These are phyloP conservation scores for Drosophila parthenogenetica DNA, from an alignment of 2,888 invertebrate genomes.

Conservation along the genomic window DNA sequence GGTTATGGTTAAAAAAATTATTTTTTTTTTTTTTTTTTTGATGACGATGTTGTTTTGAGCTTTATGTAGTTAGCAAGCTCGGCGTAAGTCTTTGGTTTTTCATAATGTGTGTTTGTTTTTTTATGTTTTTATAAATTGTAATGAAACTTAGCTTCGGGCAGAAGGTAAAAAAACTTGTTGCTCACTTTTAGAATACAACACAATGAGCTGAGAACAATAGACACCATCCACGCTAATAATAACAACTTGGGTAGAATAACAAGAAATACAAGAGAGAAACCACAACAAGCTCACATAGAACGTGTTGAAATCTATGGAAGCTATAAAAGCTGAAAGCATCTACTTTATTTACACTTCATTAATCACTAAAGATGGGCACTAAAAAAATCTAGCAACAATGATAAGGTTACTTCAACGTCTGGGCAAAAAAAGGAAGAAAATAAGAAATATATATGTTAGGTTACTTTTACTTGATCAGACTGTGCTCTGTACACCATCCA, in stretches of 20 bases:
- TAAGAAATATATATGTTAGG: slow-evolving; percentile 52
- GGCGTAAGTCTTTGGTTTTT: slow-evolving; percentile 74
- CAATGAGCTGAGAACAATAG: slow-evolving; percentile 28
- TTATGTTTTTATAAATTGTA: slow-evolving; percentile 53
- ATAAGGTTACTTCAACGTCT: slow-evolving; percentile 41
- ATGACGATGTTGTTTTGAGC: slow-evolving; percentile 12
- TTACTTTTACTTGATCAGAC: slow-evolving; percentile 70
- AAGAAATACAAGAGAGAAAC: slow-evolving; percentile 20
- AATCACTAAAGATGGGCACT: slow-evolving; percentile 70
- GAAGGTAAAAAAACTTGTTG: slow-evolving; percentile 49
- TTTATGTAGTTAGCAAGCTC: slow-evolving; percentile 63
- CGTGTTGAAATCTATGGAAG: slow-evolving; percentile 70
- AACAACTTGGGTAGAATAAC: slow-evolving; percentile 24
- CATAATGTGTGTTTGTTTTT: slow-evolving; percentile 5
- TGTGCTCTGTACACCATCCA: slow-evolving; percentile 14
- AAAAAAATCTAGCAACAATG: slow-evolving; percentile 45
- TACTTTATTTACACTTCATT: slow-evolving; percentile 80
- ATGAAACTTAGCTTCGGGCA: slow-evolving; percentile 30
- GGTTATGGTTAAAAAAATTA: slow-evolving; percentile 46
- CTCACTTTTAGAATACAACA: slow-evolving; percentile 52
- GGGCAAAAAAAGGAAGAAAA: slow-evolving; percentile 11
- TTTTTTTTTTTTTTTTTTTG: slow-evolving; percentile 19
- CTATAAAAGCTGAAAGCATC: slow-evolving; percentile 65
- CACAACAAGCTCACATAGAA: slow-evolving; percentile 53
- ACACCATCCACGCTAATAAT: slow-evolving; percentile 25